These are phyloP conservation scores for Garra rufa DNA, from an alignment of 2,113 vertebrate genomes.

Conservation along the genomic window DNA sequence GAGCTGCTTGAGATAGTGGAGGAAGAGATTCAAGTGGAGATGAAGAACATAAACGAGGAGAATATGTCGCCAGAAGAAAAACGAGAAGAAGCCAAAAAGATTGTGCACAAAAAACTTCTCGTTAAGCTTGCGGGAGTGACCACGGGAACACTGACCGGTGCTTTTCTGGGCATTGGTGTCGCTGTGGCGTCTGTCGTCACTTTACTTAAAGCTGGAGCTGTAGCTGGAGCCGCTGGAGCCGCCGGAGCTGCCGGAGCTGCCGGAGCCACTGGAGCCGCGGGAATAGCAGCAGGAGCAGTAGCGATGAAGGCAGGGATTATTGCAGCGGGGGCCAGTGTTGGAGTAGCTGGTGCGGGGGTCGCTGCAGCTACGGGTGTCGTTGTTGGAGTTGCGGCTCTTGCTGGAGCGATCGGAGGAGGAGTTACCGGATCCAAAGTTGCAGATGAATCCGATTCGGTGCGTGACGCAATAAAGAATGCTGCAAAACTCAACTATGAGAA, in stretches of 20 bases:
- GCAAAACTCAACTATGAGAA: constrained; percentile 20
- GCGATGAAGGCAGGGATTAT: neutral
- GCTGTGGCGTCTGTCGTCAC: neutral
- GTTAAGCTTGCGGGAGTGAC: neutral
- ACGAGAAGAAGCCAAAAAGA: neutral
- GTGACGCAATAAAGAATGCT: neutral
- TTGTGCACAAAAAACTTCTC: constrained; percentile 18
- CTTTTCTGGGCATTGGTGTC: constrained; percentile 22
- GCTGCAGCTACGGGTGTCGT: neutral
- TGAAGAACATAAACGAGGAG: neutral
- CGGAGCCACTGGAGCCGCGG: neutral
- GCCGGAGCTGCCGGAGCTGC: neutral
- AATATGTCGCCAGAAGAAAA: neutral
- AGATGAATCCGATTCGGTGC: neutral
- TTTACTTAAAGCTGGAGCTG: neutral
- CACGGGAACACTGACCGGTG: constrained; percentile 15
- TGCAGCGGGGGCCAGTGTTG: neutral
- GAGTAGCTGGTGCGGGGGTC: neutral
- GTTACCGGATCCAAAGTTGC: constrained; percentile 12
- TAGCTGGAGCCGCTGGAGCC: neutral
- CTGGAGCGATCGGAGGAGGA: constrained; percentile 26
- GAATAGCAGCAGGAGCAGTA: neutral
- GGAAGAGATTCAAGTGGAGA: constrained; percentile 31
- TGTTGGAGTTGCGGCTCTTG: neutral
- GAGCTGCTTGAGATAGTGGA: constrained; percentile 15